Evolutionary conservation across 2,888 invertebrate genomes (phyloP), one percentile per base, ranked within the genome.

Genomic region (Drosophila seclusa): DNA sequence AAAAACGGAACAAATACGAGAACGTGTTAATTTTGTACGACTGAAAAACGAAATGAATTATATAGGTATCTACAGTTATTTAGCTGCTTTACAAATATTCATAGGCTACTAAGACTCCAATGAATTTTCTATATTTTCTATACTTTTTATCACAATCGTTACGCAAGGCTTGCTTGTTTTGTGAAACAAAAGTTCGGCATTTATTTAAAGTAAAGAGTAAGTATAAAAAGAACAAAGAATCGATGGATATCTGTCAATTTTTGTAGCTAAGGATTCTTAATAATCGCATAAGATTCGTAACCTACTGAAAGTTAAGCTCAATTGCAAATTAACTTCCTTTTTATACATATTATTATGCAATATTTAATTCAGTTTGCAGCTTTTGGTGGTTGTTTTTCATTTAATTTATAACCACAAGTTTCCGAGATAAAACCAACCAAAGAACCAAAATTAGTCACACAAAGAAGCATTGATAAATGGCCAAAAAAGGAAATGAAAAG

Each of bases 21-120:
- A 78, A 89, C 89, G 85, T 79, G 82, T 84, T 87, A 89, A 85
- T 85, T 85, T 85, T 71, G 85, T 69, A 80, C 89, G 89, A 85
- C 89, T 85, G 89, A 73, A 80, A 87, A 82, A 89, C 87, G 76
- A 71, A 89, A 77, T 85, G 82, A 87, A 34, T 11, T 50, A 24
- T 53, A 1, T 29, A 8, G 6, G 8, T 4, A 10, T 50, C 10
- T 40, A n/a, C 21, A 11, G 29, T 11, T 10, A 1, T 24, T 4
- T 13, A 38, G 10, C 27, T 40, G 60, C 36, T 24, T 29, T 29
- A 24, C 27, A 36, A 10, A 32, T 38, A 29, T 2, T 24, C 45
- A 48, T 2, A 29, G 68, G 36, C 68, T 60, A 60, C 70, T 70
- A 0, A 10, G 68, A 32, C 7, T 8, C 16, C 16, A 8, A 24